Evolutionary conservation across 2,888 invertebrate species (phyloP).

Genomic region (Luperina testacea): DNA sequence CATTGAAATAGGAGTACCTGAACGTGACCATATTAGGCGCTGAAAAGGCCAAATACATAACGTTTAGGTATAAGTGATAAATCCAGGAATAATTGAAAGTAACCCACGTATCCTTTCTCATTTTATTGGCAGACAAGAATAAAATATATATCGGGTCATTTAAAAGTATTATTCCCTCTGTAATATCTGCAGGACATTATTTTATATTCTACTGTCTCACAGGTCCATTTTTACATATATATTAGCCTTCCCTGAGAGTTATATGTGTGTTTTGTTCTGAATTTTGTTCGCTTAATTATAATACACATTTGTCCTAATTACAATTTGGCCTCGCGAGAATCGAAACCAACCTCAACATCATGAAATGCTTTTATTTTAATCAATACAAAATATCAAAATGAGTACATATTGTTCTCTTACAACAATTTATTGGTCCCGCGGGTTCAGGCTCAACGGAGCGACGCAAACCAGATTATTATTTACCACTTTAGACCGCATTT

Average conservation of each 20-base stretch:
- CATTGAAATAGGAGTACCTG: slow-evolving; percentile 53
- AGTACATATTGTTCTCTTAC: slow-evolving; percentile 68
- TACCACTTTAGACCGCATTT: slow-evolving; percentile 77
- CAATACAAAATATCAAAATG: slow-evolving; percentile 73
- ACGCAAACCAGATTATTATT: slow-evolving; percentile 76
- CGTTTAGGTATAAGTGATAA: slow-evolving; percentile 47
- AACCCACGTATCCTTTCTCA: slow-evolving; percentile 54
- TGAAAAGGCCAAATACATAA: slow-evolving; percentile 50
- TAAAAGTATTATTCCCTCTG: slow-evolving; percentile 42
- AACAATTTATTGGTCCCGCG: slow-evolving; percentile 72
- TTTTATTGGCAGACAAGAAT: slow-evolving; percentile 58
- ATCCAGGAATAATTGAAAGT: slow-evolving; percentile 59
- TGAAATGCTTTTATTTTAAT: slow-evolving; percentile 69
- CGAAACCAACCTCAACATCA: slow-evolving; percentile 57
- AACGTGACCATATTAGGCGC: slow-evolving; percentile 41
- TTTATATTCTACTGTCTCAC: slow-evolving; percentile 59
- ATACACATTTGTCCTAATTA: slow-evolving; percentile 66
- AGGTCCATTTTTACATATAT: slow-evolving; percentile 50
- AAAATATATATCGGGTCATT: slow-evolving; percentile 57
- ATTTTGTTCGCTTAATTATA: slow-evolving; percentile 59
- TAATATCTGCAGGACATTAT: slow-evolving; percentile 54
- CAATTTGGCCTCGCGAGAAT: slow-evolving; percentile 56
- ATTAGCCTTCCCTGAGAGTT: slow-evolving; percentile 41
- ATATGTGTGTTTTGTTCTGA: slow-evolving; percentile 49
- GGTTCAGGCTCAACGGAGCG: slow-evolving; percentile 69